These are phyloP conservation scores for Eulemur rubriventer DNA, from an alignment of 2,797 vertebrate genomes.

Conservation along the genomic window DNA sequence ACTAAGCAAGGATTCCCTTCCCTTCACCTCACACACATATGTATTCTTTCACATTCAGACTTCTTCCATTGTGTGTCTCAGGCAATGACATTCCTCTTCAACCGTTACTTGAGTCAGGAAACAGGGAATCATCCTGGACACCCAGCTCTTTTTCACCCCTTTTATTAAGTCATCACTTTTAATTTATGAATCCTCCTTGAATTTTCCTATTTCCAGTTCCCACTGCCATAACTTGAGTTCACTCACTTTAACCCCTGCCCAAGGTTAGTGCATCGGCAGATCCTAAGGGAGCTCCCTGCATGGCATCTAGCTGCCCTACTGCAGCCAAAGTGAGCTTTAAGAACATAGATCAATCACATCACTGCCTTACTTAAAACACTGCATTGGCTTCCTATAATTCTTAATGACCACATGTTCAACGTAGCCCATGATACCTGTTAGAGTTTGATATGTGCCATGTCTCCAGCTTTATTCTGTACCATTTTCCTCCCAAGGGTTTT, in stretches of 20 bases:
- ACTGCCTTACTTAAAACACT: background rate
- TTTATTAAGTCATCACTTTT: background rate
- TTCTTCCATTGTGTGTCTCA: background rate
- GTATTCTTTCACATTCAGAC: too few relatives aligned
- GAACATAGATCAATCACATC: background rate
- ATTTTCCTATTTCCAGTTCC: background rate
- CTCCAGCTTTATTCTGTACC: background rate
- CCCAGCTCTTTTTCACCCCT: background rate
- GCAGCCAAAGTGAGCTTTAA: background rate
- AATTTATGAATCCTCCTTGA: background rate
- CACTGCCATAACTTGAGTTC: background rate
- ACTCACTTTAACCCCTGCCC: background rate
- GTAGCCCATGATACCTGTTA: background rate
- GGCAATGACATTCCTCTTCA: background rate
- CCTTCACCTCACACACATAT: rapidly evolving
- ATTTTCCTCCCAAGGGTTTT: background rate
- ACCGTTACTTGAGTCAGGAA: background rate
- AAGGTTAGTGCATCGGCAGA: background rate
- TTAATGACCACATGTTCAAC: background rate
- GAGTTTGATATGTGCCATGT: background rate
- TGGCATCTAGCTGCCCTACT: background rate
- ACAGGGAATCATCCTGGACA: background rate
- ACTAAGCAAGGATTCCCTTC: background rate
- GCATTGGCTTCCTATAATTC: background rate
- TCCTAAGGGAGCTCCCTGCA: background rate